Evolutionary conservation across 37 sponge, comb jelly and placozoan genomes (phyloP), one percentile per base, ranked within the genome.

Genomic region (Axinella damicornis): DNA sequence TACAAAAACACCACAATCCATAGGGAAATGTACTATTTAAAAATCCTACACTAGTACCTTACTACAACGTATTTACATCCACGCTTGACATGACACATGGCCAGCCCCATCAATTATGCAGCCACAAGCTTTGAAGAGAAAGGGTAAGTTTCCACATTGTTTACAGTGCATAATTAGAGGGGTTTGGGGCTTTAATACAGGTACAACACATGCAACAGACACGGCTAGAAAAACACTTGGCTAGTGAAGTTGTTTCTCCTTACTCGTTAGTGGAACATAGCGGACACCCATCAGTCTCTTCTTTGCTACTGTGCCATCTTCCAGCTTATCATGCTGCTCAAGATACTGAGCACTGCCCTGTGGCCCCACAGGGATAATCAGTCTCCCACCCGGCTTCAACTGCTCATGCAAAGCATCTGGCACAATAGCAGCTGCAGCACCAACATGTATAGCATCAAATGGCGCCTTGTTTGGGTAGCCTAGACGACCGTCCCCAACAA

Each of bases 401-500:
- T 98, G 99, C 30, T 94, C 89, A 34, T 96, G 52, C 24, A 98
- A 57, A 36, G 96, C 89, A 41, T 89, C 72, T 15, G 99, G 97
- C 2, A 93, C 80, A 2, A 24, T 76, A 17, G 87, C 83, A 25
- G 99, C 96, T 36, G 99, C 99, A 61, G 99, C 99, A 46, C 99
- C 99, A 34, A 98, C 99, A 75, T 98, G 99, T 39, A 98, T 98
- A 53, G 95, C 95, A 94, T 98, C 99, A 73, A 87, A 98, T 0
- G 95, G 96, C 0, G 95, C 95, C 28, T 61, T 75, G 1, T 87
- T 85, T 19, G 83, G 40, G 75, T 92, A 98, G 1, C 99, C 99
- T 32, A 83, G 25, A 52, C 99, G 72, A 5, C 99, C 99, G 66
- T 98, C 99, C 39, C 97, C 99, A 22, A 85, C 88, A 36, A 91